These are phyloP conservation scores for Tragelaphus strepsiceros DNA, from an alignment of 2,113 vertebrate species.

Conservation along the genomic window DNA sequence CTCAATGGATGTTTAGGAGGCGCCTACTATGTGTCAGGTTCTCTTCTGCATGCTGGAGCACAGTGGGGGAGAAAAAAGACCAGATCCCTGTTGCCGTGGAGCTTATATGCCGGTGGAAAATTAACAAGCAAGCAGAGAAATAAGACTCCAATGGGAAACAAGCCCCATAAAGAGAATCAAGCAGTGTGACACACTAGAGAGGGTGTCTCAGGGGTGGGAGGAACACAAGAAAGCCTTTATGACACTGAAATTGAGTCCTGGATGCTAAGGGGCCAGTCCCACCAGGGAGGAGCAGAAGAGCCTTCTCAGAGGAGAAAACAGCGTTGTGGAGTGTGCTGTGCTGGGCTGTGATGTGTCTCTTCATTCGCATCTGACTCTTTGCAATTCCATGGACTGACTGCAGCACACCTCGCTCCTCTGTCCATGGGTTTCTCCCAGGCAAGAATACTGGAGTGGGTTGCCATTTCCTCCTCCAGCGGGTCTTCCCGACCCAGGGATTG, in stretches of 20 bases:
- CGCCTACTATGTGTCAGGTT: background rate
- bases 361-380: background rate
- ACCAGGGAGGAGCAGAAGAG: background rate
- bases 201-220: too few species aligned
- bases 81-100: background rate
- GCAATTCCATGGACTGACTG: background rate
- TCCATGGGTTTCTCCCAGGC: background rate
- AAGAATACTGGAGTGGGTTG: background rate
- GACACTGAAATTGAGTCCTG: background rate
- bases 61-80: background rate
- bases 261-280: background rate
- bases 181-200: background rate
- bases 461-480: background rate
- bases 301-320: background rate
- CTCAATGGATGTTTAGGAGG: background rate
- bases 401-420: accelerated
- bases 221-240: background rate
- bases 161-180: background rate
- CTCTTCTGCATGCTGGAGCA: background rate
- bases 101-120: background rate
- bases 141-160: background rate
- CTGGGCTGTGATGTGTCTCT: background rate
- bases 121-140: background rate
- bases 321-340: background rate
- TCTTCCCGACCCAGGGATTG: background rate